phyloP scores from a whole-genome alignment of 2,888 invertebrate genomes.

The Lasius fuliginosus region DNA sequence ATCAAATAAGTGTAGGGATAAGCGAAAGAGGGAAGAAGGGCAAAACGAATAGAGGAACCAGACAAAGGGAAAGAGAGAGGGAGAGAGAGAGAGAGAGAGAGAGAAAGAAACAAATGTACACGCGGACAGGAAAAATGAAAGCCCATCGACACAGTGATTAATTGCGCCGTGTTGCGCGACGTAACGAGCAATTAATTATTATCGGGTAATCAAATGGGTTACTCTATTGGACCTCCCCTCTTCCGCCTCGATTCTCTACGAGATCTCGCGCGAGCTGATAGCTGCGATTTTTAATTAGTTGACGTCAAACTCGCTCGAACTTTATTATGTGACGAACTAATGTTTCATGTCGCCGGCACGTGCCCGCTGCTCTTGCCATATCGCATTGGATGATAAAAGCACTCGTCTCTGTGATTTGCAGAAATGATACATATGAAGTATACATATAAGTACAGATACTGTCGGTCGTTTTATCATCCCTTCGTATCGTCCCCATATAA shows the following conservation, averaged over 20 bases:
- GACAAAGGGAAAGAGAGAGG: not conserved
- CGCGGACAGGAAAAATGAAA: constrained; percentile 74
- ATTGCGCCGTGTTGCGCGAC: constrained; percentile 71
- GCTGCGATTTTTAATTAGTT: constrained; percentile 77
- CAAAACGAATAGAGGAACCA: constrained; percentile 43
- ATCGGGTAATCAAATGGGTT: constrained; percentile 80
- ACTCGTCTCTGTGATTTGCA: constrained; percentile 21
- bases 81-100: constrained; percentile 51
- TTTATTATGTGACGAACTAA: constrained; percentile 23
- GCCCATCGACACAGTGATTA: constrained; percentile 78
- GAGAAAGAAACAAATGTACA: constrained; percentile 52
- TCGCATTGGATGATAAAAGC: constrained; percentile 36
- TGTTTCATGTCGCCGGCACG: constrained; percentile 26
- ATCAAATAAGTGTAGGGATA: constrained; percentile 64
- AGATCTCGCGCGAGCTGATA: constrained; percentile 56
- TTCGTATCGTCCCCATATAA: not conserved
- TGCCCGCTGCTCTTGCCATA: constrained; percentile 3
- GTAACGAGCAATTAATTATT: constrained; percentile 82
- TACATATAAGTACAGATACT: not conserved
- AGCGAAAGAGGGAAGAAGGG: constrained; percentile 42
- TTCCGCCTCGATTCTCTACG: constrained; percentile 17
- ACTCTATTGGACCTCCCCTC: constrained; percentile 49
- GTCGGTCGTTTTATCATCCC: not conserved
- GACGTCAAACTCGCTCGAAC: constrained; percentile 22
- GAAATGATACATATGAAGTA: not conserved